These are phyloP conservation scores for Phrynosoma blainvillii DNA, from an alignment of 2,113 vertebrate genomes.

Conservation along the genomic window DNA sequence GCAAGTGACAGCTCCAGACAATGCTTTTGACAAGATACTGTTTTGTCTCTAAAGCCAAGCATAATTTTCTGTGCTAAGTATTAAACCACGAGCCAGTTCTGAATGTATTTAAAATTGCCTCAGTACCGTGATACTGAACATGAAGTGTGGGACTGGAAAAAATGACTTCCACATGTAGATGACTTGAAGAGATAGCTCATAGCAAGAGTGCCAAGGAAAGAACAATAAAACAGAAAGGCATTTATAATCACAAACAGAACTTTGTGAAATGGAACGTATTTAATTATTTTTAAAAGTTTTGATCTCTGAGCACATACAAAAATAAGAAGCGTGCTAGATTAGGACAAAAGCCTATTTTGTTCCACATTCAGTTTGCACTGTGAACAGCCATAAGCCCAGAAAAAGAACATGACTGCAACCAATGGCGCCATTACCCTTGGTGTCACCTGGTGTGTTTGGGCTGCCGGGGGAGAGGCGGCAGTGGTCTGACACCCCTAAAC, in stretches of 20 bases:
- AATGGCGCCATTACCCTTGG: too few species aligned
- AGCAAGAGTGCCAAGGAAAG: neutral
- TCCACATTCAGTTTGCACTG: neutral
- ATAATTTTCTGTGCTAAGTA: neutral
- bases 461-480: too few species aligned
- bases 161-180: constrained; percentile 23
- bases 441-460: too few species aligned
- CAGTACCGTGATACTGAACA: neutral
- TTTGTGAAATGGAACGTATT: neutral
- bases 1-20: constrained; percentile 44
- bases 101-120: constrained; percentile 11
- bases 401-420: neutral
- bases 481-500: too few species aligned
- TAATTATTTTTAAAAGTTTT: neutral
- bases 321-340: neutral
- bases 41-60: constrained; percentile 25
- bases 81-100: neutral
- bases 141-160: neutral
- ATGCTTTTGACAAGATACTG: constrained; percentile 25
- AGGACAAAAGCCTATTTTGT: neutral
- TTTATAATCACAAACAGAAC: neutral
- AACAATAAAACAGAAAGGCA: neutral
- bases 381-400: neutral
- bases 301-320: neutral
- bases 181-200: neutral